Percentiles rank a stretch among this genome's conserved stretches.
These are phyloP conservation scores for Orchesellides sinensis DNA, from an alignment of 2,888 invertebrate genomes.

Conservation along the genomic window DNA sequence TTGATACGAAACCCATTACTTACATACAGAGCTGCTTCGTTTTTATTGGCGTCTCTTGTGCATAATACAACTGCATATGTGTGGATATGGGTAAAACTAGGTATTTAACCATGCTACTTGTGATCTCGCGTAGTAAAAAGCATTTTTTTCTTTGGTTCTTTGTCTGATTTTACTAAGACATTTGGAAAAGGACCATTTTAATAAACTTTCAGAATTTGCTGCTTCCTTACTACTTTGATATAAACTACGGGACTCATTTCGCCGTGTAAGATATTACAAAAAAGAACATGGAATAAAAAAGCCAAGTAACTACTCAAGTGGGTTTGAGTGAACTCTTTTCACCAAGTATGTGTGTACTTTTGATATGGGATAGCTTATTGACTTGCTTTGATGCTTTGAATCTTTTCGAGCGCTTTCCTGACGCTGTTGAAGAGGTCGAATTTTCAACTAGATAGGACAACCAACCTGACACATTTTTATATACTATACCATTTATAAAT, in stretches of 20 bases:
- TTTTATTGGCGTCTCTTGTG: slow-evolving; percentile 62
- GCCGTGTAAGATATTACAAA: slow-evolving; percentile 9
- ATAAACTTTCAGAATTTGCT: slow-evolving; percentile 61
- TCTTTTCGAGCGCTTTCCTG: not conserved
- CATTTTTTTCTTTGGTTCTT: slow-evolving; percentile 39
- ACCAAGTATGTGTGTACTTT: slow-evolving; percentile 15
- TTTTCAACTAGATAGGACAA: not conserved
- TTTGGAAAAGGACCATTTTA: slow-evolving; percentile 68
- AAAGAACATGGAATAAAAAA: slow-evolving; percentile 7
- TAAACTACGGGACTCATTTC: slow-evolving; percentile 17
- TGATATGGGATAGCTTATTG: slow-evolving; percentile 19
- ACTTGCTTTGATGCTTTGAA: slow-evolving; percentile 10
- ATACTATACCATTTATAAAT: too few relatives aligned
- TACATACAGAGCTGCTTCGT: slow-evolving; percentile 57
- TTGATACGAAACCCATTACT: slow-evolving; percentile 66
- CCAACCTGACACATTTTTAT: not conserved
- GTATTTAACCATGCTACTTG: slow-evolving; percentile 53
- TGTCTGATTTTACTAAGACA: slow-evolving; percentile 61
- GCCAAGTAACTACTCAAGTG: not conserved
- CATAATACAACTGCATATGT: slow-evolving; percentile 35
- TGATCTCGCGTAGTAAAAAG: slow-evolving; percentile 49
- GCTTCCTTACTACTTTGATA: slow-evolving; percentile 34
- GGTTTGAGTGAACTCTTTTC: slow-evolving; percentile 24
- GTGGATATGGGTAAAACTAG: slow-evolving; percentile 32
- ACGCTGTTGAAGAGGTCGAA: slow-evolving; percentile 1